A percentile compares a stretch with the other conserved stretches of the same genome.
Conservation (phyloP, 2,888 invertebrate species). For the Leucophenga maculata region DNA sequence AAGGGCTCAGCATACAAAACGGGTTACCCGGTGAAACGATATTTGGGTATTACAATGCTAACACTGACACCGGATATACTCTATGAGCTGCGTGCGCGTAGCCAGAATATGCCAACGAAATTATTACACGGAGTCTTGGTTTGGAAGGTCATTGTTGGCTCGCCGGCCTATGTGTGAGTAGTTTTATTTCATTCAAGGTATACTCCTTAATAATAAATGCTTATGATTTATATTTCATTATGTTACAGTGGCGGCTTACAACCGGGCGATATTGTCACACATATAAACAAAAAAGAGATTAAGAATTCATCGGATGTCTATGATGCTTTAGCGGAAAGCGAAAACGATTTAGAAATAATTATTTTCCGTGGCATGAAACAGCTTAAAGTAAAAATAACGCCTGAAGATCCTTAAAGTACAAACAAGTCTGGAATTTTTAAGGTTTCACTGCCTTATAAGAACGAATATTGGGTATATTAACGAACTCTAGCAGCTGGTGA, state of each 20-base stretch:
- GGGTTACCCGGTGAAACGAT: constrained; percentile 73
- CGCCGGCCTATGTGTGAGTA: constrained; percentile 88
- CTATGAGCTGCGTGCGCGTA: constrained; percentile 80
- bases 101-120: constrained; percentile 78
- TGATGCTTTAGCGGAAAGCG: constrained; percentile 73
- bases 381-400: constrained; percentile 73
- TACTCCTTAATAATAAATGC: no score
- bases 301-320: constrained; percentile 82
- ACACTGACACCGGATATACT: constrained; percentile 86
- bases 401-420: constrained; percentile 72
- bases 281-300: constrained; percentile 82
- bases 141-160: constrained; percentile 89
- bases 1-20: constrained; percentile 56
- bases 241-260: constrained; percentile 83
- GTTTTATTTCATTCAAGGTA: neutral
- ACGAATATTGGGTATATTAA: no score
- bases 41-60: constrained; percentile 92
- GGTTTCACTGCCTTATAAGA: no score
- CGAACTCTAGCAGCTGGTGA: no score
- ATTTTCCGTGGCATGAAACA: constrained; percentile 73
- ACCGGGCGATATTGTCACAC: constrained; percentile 89
- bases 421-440: no score
- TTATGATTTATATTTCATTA: neutral
- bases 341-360: constrained; percentile 73
- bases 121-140: constrained; percentile 87